Evolutionary conservation across 1,140 invertebrate species (phyloP), one percentile per base, ranked within the genome.

Genomic region (Drosophila lacteicornis): DNA sequence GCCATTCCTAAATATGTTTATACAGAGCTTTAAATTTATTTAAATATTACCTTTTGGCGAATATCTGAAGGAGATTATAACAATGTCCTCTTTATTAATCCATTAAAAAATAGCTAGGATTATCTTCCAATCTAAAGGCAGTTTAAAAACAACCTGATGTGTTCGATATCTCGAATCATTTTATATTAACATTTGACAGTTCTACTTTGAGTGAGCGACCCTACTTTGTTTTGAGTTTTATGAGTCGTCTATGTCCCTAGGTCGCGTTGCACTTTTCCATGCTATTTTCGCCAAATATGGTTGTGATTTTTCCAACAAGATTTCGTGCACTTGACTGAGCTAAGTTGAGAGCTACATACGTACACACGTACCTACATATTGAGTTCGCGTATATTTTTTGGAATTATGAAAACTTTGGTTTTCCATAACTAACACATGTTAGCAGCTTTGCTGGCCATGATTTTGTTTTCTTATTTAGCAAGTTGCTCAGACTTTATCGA

Each of bases 221-320:
- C 50, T 53, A 53, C 12, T 19, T 38, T 46, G 43, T 19, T 57
- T 22, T 33, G 15, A 53, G 11, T 42, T 19, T 60, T 13, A 5
- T 5, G 4, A 57, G 78, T 80, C 62, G 66, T 38, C 38, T 71
- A 68, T 55, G 55, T 63, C 59, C 36, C 53, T 49, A 50, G 27
- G n/a, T 43, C 19, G 22, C 9, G 43, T 25, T 51, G 47, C 45
- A 58, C 47, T 71, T 63, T 75, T 67, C 49, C 57, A 65, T 30
- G 36, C 57, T 80, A 81, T 90, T 85, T 88, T 88, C 43, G 60
- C 86, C 85, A 76, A 91, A 91, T 88, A 91, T 91, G 85, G 85
- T 70, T 51, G 49, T n/a, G 68, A 75, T 82, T 91, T 90, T 88
- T 71, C 70, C 70, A 88, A 79, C 86, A 82, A 82, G 75, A 88